phyloP scores from a whole-genome alignment of 2,888 invertebrate species.

The Pogonocherus hispidulus region DNA sequence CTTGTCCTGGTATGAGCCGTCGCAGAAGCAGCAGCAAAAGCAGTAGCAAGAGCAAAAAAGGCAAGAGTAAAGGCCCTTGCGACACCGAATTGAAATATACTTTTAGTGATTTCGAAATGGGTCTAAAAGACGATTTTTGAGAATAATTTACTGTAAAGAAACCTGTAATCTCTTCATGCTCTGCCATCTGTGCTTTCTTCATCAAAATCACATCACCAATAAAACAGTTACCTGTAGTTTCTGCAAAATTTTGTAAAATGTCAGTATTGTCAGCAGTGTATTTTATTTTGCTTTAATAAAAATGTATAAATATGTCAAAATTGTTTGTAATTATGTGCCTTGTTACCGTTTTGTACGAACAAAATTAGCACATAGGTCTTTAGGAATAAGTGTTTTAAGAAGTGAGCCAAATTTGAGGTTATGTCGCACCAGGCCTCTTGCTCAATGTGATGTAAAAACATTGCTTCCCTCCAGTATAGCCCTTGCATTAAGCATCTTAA shows the following conservation, averaged over 20 bases:
- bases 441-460: neutral
- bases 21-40: neutral
- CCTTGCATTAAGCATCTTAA: constrained; percentile 68
- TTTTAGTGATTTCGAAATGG: constrained; percentile 30
- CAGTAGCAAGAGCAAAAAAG: neutral
- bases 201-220: neutral
- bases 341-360: constrained; percentile 21
- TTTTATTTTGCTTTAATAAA: constrained; percentile 10
- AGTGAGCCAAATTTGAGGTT: constrained; percentile 23
- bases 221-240: neutral
- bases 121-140: neutral
- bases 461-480: constrained; percentile 29
- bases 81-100: constrained; percentile 2
- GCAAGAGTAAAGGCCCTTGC: neutral
- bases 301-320: constrained; percentile 42
- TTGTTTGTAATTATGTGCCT: constrained; percentile 39
- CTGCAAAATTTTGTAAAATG: neutral
- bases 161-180: neutral
- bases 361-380: constrained; percentile 9
- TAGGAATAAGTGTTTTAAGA: neutral
- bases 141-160: neutral
- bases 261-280: neutral
- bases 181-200: neutral
- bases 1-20: neutral
- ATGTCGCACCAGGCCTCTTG: neutral